Percentiles rank a stretch among this genome's conserved stretches.
phyloP scores from a whole-genome alignment of 2,888 invertebrate genomes.

The Sinopyrophorus schimmeli region DNA sequence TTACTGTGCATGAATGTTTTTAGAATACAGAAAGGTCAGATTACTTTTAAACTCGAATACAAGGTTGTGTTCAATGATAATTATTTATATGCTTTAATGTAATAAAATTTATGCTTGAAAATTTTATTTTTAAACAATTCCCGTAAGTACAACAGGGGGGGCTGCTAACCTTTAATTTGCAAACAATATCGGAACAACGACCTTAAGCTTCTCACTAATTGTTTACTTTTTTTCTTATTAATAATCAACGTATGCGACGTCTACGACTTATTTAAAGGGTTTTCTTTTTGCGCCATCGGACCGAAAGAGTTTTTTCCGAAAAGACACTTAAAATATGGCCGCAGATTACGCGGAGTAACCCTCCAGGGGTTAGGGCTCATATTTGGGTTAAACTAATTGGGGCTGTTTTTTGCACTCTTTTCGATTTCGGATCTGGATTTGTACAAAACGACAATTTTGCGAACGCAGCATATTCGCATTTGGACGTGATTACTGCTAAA shows the following conservation, averaged over 20 bases:
- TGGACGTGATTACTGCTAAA: no score
- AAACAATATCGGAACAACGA: conserved; percentile 25
- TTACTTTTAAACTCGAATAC: conserved; percentile 28
- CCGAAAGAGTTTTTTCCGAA: background rate
- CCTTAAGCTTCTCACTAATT: conserved; percentile 17
- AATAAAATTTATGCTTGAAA: background rate
- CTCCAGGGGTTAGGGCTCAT: conserved; percentile 7
- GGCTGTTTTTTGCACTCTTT: background rate
- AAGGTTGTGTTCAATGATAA: conserved; percentile 29
- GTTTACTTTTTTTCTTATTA: background rate
- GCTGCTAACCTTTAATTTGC: conserved; percentile 22
- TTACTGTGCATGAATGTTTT: conserved; percentile 14
- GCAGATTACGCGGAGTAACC: conserved; percentile 7
- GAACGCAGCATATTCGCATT: background rate
- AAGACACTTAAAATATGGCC: conserved; percentile 22
- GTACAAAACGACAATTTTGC: background rate
- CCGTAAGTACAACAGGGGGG: background rate
- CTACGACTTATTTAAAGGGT: background rate
- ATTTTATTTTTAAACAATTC: conserved; percentile 6
- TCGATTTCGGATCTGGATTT: background rate
- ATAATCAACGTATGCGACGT: no score
- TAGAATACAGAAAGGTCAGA: conserved; percentile 24
- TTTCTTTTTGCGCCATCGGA: background rate
- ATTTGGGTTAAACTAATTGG: background rate
- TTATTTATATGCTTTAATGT: conserved; percentile 2